Evolutionary conservation across 2,797 vertebrate species (phyloP), one percentile per base, ranked within the genome.

Genomic region (Sylvilagus floridanus): DNA sequence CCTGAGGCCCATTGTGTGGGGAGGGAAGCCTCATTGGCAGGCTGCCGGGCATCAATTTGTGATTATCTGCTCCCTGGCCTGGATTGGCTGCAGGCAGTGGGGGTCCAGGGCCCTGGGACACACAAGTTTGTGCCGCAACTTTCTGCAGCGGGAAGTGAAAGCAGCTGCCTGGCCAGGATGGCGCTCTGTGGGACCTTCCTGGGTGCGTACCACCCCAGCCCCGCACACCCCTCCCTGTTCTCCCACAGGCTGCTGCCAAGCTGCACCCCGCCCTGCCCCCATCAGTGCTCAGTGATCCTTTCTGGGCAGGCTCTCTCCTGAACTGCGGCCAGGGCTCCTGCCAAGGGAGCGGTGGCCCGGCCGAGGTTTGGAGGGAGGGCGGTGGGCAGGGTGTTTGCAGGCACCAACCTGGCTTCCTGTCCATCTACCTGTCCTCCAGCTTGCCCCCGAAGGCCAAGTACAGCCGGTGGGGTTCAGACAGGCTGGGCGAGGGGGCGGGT

Each of bases 161-260:
- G 71, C 95, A 96, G 98, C 97, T 65, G 93, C 97, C 96, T 95
- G 91, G 98, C 98, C 97, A 98, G 98, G 97, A 99, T 99, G 99
- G 99, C 98, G 98, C 98, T 99, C 98, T 99, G 99, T 94, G 98
- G 98, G 98, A 98, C 98, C 92, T 99, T 99, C 98, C 98, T 99
- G 96, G 99, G 99, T 99, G 98, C 97, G 99, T 99, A 98, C 71
- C 19, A 75, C 62, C 87, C 77, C n/a, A 63, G 92, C 73, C 47
- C 84, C 57, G 37, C 11, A 6, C 28, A 30, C 81, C 57, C 68
- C 77, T 84, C 77, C 78, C 68, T 5, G 54, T 30, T 42, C n/a
- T 78, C 65, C 76, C 42, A 57, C 30, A 26, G 1, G 50, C 35
- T 78, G 89, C 87, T 90, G 84, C 60, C 54, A 21, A 52, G 68